Conservation (phyloP, 2,113 vertebrate genomes). For the Colistium nudipinnis region DNA sequence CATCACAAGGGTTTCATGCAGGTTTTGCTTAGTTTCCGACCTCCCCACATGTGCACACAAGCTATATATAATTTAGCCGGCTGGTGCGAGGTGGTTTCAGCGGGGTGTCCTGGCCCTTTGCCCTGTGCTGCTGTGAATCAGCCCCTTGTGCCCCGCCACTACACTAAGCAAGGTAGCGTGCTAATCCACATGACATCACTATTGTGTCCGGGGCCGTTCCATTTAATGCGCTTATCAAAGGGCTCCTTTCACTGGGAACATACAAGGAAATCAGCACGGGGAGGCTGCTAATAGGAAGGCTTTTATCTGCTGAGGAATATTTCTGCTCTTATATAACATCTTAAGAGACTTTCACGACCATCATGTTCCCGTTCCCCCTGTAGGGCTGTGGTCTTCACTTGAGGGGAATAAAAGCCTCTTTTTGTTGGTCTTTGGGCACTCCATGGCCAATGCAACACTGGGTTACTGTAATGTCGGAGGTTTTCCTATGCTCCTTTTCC, state of each 20-base stretch:
- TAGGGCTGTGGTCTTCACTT: constrained; percentile 60
- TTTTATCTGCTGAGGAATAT: constrained; percentile 79
- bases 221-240: constrained; percentile 80
- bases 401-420: constrained; percentile 61
- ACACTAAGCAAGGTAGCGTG: constrained; percentile 74
- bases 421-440: constrained; percentile 41
- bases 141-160: constrained; percentile 60
- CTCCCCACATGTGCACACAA: constrained; percentile 19
- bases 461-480: constrained; percentile 30
- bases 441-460: constrained; percentile 20
- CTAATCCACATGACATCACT: constrained; percentile 80
- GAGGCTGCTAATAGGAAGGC: constrained; percentile 71
- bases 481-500: constrained; percentile 32
- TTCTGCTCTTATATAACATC: constrained; percentile 77
- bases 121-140: constrained; percentile 63
- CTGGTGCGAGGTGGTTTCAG: constrained; percentile 25
- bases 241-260: constrained; percentile 72
- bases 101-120: constrained; percentile 30
- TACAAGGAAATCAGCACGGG: constrained; percentile 72
- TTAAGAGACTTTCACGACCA: constrained; percentile 66
- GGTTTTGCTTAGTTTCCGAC: constrained; percentile 30
- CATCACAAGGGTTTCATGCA: constrained; percentile 51
- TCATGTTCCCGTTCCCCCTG: constrained; percentile 56
- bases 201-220: constrained; percentile 78
- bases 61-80: constrained; percentile 34